Evolutionary conservation across 23 tunicate genomes (phyloP), one percentile per base, ranked within the genome.

Genomic region (Trididemnum miniatum): DNA sequence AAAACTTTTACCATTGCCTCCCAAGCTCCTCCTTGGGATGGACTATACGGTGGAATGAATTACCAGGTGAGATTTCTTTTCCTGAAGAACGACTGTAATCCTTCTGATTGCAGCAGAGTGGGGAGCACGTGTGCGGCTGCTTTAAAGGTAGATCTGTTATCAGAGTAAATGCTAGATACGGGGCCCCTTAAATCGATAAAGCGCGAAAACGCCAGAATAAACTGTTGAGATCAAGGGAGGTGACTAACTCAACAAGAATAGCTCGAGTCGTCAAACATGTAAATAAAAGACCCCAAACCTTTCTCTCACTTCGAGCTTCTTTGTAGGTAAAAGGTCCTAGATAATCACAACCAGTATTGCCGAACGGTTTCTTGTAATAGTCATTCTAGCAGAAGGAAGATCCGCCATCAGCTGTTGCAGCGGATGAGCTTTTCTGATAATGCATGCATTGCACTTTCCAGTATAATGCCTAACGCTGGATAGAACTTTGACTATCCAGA

Each of bases 11-110:
- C 25, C 25, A 63, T 15, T 63, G 69, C 18, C n/a, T 63, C 25
- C 69, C 69, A 63, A 63, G 69, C 69, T 15, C 69, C 69, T 5
- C 69, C 69, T 63, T n/a, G n/a, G n/a, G n/a, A n/a, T n/a, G n/a
- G n/a, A n/a, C n/a, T n/a, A n/a, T n/a, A n/a, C n/a, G n/a, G 12
- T 18, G n/a, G 69, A 24, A 22, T 18, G 69, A 26, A 63, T 22
- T 7, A 63, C 4, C 18, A n/a, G 69, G 69, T 15, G 69, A 26
- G 28, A 63, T 20, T 24, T 26, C 69, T 34, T 34, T 69, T 69
- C 33, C 38, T 29, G 9, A 69, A 33, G 39, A n/a, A 69, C 2
- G 38, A 3, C 20, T 69, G 37, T 7, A 69, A 33, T 23, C 15
- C 39, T 69, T 69, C 23, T 7, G 76, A 69, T 34, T 69, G 38